Conservation (phyloP, 2,797 vertebrate genomes). For the Sebastes itinus region DNA sequence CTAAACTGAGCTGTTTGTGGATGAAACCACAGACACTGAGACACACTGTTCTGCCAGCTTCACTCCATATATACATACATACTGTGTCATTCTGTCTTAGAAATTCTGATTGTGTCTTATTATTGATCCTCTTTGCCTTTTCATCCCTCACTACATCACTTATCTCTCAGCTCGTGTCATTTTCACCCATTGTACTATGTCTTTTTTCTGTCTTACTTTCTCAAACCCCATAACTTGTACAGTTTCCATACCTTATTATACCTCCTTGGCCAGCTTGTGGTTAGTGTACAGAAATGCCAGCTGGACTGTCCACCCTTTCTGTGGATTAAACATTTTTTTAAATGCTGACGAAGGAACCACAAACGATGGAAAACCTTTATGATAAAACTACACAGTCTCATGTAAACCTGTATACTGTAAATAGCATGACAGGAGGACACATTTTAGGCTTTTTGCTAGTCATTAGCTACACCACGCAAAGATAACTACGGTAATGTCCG, state of each 20-base stretch:
- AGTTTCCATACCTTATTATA: background rate
- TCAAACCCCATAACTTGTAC: background rate
- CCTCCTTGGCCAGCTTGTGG: conserved; percentile 2
- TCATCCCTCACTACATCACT: background rate
- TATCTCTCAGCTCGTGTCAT: no score
- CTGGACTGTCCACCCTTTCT: background rate
- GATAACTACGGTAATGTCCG: no score
- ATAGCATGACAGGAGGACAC: no score
- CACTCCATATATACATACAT: background rate
- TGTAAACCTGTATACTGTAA: no score
- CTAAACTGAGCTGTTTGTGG: background rate
- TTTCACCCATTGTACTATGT: background rate
- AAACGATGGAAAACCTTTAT: background rate
- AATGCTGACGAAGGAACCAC: background rate
- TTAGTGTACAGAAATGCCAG: conserved; percentile 13
- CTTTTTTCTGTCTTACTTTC: background rate
- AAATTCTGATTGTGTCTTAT: background rate
- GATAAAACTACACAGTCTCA: background rate
- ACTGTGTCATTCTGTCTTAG: background rate
- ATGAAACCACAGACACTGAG: background rate
- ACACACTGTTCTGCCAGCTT: background rate
- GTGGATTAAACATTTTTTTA: background rate
- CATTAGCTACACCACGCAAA: no score
- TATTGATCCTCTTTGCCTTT: background rate
- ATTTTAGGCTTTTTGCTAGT: no score